Conservation (phyloP, 2,113 vertebrate genomes). For the Myotis lucifugus region DNA sequence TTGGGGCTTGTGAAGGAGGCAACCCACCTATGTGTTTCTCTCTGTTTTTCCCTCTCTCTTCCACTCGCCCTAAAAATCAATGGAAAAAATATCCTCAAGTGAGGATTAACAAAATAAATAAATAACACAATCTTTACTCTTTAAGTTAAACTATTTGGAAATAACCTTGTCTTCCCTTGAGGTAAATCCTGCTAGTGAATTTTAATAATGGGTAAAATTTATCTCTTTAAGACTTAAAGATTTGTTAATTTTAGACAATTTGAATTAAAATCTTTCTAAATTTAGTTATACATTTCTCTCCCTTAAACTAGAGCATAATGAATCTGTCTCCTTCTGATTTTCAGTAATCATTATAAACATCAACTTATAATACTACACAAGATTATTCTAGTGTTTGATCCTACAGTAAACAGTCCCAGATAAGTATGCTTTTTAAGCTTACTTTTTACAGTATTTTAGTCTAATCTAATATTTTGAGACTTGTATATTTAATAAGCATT, state of each 20-base stretch:
- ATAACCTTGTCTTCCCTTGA: slow-evolving; percentile 53
- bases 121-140: slow-evolving; percentile 6
- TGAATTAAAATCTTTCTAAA: slow-evolving; percentile 43
- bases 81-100: no score
- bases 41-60: no score
- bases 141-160: slow-evolving; percentile 55
- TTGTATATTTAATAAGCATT: slow-evolving; percentile 46
- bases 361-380: neutral
- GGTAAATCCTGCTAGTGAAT: slow-evolving; percentile 21
- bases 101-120: neutral
- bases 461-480: neutral
- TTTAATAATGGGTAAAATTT: slow-evolving; percentile 11
- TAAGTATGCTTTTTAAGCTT: neutral
- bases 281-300: neutral
- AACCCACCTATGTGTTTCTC: no score
- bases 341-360: neutral
- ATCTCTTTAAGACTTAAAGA: slow-evolving; percentile 1
- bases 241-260: slow-evolving; percentile 10
- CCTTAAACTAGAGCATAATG: neutral
- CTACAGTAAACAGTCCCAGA: neutral
- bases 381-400: neutral
- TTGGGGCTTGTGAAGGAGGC: no score
- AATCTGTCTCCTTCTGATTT: neutral
- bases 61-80: no score
- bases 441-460: slow-evolving; percentile 12